Percentiles rank a stretch among this genome's conserved stretches.
phyloP scores from a whole-genome alignment of 2,888 invertebrate species.

The Thalpophila matura region DNA sequence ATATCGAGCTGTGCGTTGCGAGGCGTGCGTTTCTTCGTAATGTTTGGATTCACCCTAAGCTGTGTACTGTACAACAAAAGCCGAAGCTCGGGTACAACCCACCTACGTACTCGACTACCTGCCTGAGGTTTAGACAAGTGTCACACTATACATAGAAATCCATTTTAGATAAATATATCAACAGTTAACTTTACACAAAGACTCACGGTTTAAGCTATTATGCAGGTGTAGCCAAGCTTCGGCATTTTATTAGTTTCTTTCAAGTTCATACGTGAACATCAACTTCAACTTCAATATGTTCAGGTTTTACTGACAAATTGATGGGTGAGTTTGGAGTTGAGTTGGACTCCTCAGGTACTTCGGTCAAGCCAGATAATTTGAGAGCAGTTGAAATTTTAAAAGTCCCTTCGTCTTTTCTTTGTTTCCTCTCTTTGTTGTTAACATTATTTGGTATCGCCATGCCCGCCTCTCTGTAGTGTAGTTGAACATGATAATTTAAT shows the following conservation, averaged over 20 bases:
- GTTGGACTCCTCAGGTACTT: conserved; percentile 46
- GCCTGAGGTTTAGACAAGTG: conserved; percentile 1
- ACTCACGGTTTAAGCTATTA: too few relatives aligned
- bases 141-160: not conserved
- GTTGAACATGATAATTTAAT: conserved; percentile 74
- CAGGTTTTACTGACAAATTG: conserved; percentile 53
- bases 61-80: not conserved
- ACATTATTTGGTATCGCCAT: conserved; percentile 50
- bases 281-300: conserved; percentile 61
- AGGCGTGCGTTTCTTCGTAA: too few relatives aligned
- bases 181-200: too few relatives aligned
- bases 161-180: not conserved
- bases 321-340: conserved; percentile 30
- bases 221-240: not conserved
- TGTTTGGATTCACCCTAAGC: too few relatives aligned
- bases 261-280: conserved; percentile 50
- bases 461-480: conserved; percentile 63
- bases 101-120: not conserved
- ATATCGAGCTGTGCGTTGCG: too few relatives aligned
- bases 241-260: not conserved
- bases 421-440: conserved; percentile 74
- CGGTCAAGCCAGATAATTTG: conserved; percentile 77
- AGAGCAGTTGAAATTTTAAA: conserved; percentile 77
- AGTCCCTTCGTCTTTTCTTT: conserved; percentile 78
- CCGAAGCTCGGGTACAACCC: not conserved